These are phyloP conservation scores for Hestina assimilis DNA, from an alignment of 1,140 invertebrate genomes.

Conservation along the genomic window DNA sequence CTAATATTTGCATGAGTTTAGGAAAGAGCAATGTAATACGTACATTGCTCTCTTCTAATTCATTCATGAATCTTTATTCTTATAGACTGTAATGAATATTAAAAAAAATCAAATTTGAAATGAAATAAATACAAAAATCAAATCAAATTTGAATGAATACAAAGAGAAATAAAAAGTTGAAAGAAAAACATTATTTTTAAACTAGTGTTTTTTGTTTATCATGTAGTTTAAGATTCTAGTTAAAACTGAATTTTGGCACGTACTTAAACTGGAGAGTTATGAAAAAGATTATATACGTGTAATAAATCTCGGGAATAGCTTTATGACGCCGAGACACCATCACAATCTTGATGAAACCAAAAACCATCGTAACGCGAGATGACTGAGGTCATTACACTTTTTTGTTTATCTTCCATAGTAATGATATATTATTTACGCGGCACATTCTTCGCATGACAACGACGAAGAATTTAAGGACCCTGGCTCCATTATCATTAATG, in stretches of 20 bases:
- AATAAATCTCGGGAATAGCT: slow-evolving; percentile 26
- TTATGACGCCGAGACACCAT: slow-evolving; percentile 26
- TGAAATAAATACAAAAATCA: not conserved
- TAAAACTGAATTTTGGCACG: slow-evolving; percentile 2
- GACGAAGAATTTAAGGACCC: slow-evolving; percentile 43
- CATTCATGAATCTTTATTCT: slow-evolving; percentile 38
- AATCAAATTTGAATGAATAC: not conserved
- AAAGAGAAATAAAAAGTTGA: not conserved
- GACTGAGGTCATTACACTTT: slow-evolving; percentile 49
- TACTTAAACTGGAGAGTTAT: not conserved
- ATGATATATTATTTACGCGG: slow-evolving; percentile 66
- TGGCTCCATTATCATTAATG: slow-evolving; percentile 56
- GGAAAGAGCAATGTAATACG: slow-evolving; percentile 8
- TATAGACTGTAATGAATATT: not conserved
- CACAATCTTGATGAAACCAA: slow-evolving; percentile 32
- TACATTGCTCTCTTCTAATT: slow-evolving; percentile 24
- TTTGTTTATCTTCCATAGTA: slow-evolving; percentile 52
- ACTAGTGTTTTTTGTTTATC: not conserved
- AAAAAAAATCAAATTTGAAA: not conserved
- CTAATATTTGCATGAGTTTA: slow-evolving; percentile 51
- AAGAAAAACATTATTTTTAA: not conserved
- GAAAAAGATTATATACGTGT: slow-evolving; percentile 6
- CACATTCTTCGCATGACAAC: slow-evolving; percentile 60
- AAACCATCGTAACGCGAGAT: slow-evolving; percentile 35
- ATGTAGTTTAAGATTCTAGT: not conserved